Conservation (phyloP, 1,140 invertebrate species). For the Nilaparvata lugens region DNA sequence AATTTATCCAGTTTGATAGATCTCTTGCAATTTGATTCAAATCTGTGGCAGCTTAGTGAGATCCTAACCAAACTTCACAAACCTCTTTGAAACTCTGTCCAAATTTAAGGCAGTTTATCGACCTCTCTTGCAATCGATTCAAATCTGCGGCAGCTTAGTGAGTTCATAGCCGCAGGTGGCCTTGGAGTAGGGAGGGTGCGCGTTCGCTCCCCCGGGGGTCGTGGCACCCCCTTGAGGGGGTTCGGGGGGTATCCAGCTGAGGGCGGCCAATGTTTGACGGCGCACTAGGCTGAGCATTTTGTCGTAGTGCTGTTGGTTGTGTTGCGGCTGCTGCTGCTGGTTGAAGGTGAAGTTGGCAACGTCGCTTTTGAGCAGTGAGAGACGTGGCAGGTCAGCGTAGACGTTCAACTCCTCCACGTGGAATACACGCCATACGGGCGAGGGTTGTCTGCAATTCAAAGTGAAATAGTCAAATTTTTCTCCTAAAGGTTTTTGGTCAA, state of each 20-base stretch:
- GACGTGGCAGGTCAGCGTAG: conserved; percentile 25
- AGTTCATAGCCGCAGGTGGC: conserved; percentile 11
- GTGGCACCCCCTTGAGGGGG: too few species aligned
- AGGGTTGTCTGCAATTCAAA: conserved; percentile 34
- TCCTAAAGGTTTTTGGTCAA: too few species aligned
- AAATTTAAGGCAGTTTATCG: too few species aligned
- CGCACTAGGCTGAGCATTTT: conserved; percentile 10
- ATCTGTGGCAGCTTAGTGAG: too few species aligned
- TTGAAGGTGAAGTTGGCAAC: not conserved
- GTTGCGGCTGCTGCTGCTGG: not conserved
- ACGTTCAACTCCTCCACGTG: conserved; percentile 41
- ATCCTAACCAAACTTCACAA: too few species aligned
- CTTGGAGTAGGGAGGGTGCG: not conserved
- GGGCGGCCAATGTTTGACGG: conserved; percentile 8
- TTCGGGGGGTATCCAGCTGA: conserved; percentile 7
- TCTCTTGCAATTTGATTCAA: too few species aligned
- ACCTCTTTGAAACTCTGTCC: too few species aligned
- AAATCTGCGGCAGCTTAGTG: conserved; percentile 12
- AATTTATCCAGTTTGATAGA: too few species aligned
- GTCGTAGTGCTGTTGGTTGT: conserved; percentile 7
- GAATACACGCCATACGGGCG: conserved; percentile 44
- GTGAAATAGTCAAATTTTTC: too few species aligned
- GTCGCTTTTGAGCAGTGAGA: not conserved
- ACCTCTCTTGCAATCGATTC: too few species aligned
- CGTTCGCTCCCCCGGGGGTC: too few species aligned